Evolutionary conservation across 2,797 vertebrate species (phyloP).

Genomic region (Malacoraja senta): DNA sequence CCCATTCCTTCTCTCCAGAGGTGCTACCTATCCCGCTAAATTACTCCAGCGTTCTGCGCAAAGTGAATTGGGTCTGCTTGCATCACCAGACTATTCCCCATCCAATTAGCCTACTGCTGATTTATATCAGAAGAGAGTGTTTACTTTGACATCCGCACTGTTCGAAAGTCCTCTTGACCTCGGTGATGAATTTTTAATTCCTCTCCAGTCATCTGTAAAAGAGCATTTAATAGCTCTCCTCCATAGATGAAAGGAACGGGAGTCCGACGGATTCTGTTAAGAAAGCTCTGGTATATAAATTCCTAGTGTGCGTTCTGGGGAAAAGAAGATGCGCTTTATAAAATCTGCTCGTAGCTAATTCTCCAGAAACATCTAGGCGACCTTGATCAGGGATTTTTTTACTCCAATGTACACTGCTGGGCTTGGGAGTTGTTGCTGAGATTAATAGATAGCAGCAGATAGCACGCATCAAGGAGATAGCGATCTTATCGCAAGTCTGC

Average conservation of each 20-base stretch:
- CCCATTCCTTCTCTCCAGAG: no score
- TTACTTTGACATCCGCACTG: not conserved
- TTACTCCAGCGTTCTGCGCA: no score
- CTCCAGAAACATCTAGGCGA: not conserved
- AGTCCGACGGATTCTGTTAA: not conserved
- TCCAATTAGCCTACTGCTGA: not conserved
- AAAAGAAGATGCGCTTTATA: not conserved
- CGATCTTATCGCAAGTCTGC: constrained; percentile 12
- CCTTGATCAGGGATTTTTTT: no score
- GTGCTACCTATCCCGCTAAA: no score
- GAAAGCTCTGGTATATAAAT: not conserved
- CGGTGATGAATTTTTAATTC: not conserved
- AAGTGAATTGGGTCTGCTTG: no score
- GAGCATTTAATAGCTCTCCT: not conserved
- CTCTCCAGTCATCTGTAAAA: no score
- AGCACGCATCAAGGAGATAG: not conserved
- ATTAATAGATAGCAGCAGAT: not conserved
- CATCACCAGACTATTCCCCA: not conserved
- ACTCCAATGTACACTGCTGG: not conserved
- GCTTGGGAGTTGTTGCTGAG: not conserved
- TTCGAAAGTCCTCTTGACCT: not conserved
- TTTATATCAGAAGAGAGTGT: not conserved
- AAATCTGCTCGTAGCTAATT: not conserved
- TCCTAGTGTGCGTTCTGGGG: not conserved
- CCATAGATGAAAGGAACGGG: not conserved